These are phyloP conservation scores for Macrocentrus cingulum DNA, from an alignment of 1,140 invertebrate genomes.

Conservation along the genomic window DNA sequence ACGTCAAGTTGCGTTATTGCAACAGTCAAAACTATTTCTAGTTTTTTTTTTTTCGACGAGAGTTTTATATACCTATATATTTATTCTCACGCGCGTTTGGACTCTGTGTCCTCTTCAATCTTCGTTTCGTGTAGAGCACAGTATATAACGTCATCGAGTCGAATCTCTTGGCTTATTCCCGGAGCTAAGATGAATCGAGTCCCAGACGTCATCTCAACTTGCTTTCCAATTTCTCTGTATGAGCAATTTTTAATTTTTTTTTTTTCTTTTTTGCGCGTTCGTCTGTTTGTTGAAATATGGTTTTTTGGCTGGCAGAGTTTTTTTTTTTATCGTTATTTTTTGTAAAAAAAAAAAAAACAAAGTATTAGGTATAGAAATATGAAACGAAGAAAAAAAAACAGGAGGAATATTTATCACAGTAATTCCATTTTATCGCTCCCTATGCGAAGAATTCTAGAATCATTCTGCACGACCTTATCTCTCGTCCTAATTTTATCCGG, in stretches of 20 bases:
- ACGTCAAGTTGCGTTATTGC: conserved; percentile 17
- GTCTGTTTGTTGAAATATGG: no score
- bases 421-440: no score
- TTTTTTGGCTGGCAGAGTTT: no score
- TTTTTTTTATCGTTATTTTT: no score
- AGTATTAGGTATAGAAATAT: no score
- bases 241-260: neutral
- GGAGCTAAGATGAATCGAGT: conserved; percentile 22
- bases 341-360: no score
- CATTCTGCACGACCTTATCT: no score
- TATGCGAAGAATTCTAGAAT: no score
- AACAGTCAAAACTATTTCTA: conserved; percentile 3
- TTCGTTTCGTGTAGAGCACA: conserved; percentile 11
- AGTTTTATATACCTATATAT: neutral
- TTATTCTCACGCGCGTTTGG: neutral
- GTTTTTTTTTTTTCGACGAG: neutral
- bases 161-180: conserved; percentile 19
- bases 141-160: conserved; percentile 10
- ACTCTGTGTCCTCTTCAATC: conserved; percentile 24
- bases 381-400: no score
- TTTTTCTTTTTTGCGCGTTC: neutral
- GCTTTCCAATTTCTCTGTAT: conserved; percentile 13
- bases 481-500: no score
- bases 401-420: no score
- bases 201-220: conserved; percentile 6